Base-by-base conservation (phyloP, 2,113 vertebrate species). In the Xenopus borealis region DNA sequence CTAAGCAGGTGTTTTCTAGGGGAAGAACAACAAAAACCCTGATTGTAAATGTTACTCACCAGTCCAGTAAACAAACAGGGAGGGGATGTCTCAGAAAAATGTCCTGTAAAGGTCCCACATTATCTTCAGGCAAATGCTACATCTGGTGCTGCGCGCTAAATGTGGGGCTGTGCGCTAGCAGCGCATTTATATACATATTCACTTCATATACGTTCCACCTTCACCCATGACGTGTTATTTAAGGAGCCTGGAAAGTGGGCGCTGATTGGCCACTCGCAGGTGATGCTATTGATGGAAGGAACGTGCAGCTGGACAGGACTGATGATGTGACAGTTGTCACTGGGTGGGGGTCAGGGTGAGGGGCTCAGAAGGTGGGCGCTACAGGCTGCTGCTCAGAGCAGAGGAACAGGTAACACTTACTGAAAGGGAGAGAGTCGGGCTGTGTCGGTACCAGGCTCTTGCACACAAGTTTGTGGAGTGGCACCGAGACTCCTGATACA, bases 161-260 rank as follows among this genome's bases (percentile, higher is more conserved):
- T n/a, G n/a, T n/a, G n/a, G n/a, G n/a, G n/a, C n/a, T 80, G 80
- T 73, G 69, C 77, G 62, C 79, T 30, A 78, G 80, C n/a, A 2
- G 9, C 84, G 79, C 79, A 73, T 84, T 89, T 94, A 94, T 95
- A 94, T 89, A 92, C 88, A 88, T 79, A 79, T 80, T 81, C 84
- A 84, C 82, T 82, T 79, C 68, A 82, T 79, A 79, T 79, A 55
- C 71, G 88, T 85, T 88, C 88, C 90, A 87, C 89, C 88, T 91
- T 91, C 91, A 66, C 62, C 77, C 79, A 74, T 94, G 92, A 95
- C 91, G 88, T 86, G 83, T 72, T 82, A 92, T 91, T 88, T 92
- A 91, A 91, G 84, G 80, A 80, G 82, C 79, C 85, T 82, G 79
- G 79, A 75, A 75, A 7, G 79, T 79, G 81, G 78, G 77, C 78